Evolutionary conservation across 2,888 invertebrate species (phyloP).

Genomic region (Pteria penguin): DNA sequence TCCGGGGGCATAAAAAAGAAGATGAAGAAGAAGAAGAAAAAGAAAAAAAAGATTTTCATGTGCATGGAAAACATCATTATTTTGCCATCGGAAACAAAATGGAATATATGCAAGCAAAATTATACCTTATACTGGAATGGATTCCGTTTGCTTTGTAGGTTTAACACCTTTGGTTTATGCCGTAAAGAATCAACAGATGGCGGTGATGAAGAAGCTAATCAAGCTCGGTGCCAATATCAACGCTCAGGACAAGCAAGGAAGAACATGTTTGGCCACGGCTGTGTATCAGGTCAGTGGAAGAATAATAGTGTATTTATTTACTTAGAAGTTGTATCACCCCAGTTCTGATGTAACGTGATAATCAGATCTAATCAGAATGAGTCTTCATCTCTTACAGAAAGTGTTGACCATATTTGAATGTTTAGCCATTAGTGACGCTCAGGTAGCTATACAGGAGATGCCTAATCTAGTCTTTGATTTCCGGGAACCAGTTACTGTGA

Average conservation of each 20-base stretch:
- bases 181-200: conserved; percentile 65
- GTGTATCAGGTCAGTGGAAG: conserved; percentile 75
- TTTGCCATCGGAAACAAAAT: no score
- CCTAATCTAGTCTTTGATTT: no score
- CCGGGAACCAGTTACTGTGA: no score
- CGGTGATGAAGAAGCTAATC: conserved; percentile 68
- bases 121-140: no score
- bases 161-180: conserved; percentile 70
- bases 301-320: no score
- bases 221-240: conserved; percentile 76
- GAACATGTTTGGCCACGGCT: conserved; percentile 72
- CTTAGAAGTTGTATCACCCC: not conserved
- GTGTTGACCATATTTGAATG: no score
- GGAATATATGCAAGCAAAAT: no score
- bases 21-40: not conserved
- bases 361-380: no score
- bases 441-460: no score
- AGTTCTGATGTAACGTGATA: not conserved
- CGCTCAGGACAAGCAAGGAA: conserved; percentile 70
- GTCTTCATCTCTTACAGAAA: no score
- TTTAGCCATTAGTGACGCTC: no score
- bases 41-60: not conserved
- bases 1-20: no score
- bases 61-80: not conserved
- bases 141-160: conserved; percentile 49